Base-by-base conservation (phyloP, 2,888 invertebrate species). In the Nomada flava region DNA sequence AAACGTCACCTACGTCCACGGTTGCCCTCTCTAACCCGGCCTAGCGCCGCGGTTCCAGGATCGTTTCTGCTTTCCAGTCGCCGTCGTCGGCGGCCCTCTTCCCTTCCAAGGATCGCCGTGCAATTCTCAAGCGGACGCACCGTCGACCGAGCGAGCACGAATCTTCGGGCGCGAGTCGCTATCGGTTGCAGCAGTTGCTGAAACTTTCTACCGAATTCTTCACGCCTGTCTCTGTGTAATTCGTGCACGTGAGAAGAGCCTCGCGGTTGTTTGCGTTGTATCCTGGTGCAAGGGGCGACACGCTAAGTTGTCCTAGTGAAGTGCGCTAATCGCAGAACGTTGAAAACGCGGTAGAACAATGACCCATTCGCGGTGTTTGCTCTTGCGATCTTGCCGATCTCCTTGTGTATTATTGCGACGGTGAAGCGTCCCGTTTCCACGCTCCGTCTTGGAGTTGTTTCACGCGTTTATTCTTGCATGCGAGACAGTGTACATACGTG, bases 1-100 rank as follows among this genome's bases (percentile, higher is more conserved):
- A 80, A 96, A 96, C 90, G 96, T 96, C 67, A 95, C 96, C 78
- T 96, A 96, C 90, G 96, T 96, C 1, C 96, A 96, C 89, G 96
- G 96, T 42, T 96, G 96, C 89, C 96, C 96, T 74, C 94, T 96
- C 92, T 96, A 95, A 95, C 92, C 90, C 85, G 83, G 65, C 42
- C 59, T 50, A 20, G 67, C 47, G 26, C 57, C 53, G 68, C 47
- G 67, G 50, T 69, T 70, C 72, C 80, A 68, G 57, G 64, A 82
- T 60, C 47, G 64, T 76, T 50, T 73, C 47, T 42, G 53, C 50
- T 50, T 47, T 15, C 42, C 13, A 36, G 42, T 42, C 29, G 44
- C 50, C 60, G 55, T 11, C 69, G 52, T 67, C 64, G 74, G 59
- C 42, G 53, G 47, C 29, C 63, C 9, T 3, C 42, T 3, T 29